Conservation (phyloP, 35 echinoderm and acorn worm genomes). For the Ophiothrix spiculata region DNA sequence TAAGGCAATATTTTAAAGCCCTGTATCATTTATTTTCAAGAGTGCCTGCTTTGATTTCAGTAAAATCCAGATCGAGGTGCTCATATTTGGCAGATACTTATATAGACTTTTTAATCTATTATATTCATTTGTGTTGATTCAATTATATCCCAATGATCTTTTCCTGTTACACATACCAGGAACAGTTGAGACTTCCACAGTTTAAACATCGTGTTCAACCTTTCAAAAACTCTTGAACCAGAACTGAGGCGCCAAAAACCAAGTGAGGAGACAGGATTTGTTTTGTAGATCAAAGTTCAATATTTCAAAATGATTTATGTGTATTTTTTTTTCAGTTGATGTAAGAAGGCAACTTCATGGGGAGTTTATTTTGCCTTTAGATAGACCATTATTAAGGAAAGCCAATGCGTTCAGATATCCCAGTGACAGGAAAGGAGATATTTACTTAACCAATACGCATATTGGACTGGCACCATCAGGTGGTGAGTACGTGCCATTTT, state of each 20-base stretch:
- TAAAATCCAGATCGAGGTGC: too few relatives aligned
- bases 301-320: neutral
- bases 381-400: conserved; percentile 81
- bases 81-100: too few relatives aligned
- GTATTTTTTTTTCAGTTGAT: conserved; percentile 31
- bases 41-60: too few relatives aligned
- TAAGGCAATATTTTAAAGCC: too few relatives aligned
- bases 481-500: conserved; percentile 32
- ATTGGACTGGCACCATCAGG: conserved; percentile 65
- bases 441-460: conserved; percentile 90
- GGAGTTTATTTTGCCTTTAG: conserved; percentile 53
- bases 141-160: too few relatives aligned
- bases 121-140: too few relatives aligned
- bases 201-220: neutral
- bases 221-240: neutral
- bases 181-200: neutral
- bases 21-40: too few relatives aligned
- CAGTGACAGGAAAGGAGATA: conserved; percentile 31
- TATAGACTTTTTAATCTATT: too few relatives aligned
- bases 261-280: too few relatives aligned
- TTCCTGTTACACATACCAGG: neutral
- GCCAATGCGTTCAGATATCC: conserved; percentile 69
- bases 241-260: too few relatives aligned
- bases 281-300: neutral
- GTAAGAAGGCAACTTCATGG: conserved; percentile 50